Percentiles rank a stretch among this genome's conserved stretches.
Conservation (phyloP, 1,140 invertebrate species). For the Samia ricini region DNA sequence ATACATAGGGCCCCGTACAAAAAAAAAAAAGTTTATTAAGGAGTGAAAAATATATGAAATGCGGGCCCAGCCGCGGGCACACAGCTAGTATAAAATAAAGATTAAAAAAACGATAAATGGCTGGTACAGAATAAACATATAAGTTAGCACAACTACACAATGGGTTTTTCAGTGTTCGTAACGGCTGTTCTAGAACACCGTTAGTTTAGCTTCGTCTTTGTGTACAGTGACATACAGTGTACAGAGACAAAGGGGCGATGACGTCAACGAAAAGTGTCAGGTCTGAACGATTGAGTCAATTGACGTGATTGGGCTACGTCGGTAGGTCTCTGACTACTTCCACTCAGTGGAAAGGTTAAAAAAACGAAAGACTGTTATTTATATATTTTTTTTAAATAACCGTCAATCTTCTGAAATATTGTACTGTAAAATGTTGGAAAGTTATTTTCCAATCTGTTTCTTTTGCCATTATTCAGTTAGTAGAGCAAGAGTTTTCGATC, state of each 20-base stretch:
- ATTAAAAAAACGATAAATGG: background rate
- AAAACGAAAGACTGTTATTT: background rate
- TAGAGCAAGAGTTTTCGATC: too few species aligned
- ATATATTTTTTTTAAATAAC: too few species aligned
- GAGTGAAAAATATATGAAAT: too few species aligned
- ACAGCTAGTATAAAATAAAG: background rate
- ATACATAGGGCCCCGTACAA: too few species aligned
- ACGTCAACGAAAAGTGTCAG: conserved; percentile 66
- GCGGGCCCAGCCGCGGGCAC: too few species aligned
- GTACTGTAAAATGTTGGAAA: too few species aligned
- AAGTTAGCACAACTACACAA: background rate
- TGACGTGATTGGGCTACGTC: conserved; percentile 61
- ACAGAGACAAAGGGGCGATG: conserved; percentile 54
- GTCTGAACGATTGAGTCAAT: conserved; percentile 61
- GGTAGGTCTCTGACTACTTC: conserved; percentile 13
- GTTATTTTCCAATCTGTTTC: too few species aligned
- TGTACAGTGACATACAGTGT: too few species aligned
- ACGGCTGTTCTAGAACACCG: conserved; percentile 43
- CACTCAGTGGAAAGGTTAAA: conserved; percentile 1
- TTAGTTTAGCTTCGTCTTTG: conserved; percentile 31
- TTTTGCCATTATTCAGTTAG: too few species aligned
- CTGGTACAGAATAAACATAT: background rate
- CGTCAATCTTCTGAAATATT: too few species aligned
- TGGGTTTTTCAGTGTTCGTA: background rate
- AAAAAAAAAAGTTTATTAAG: too few species aligned